Evolutionary conservation across 2,797 vertebrate genomes (phyloP), one percentile per base, ranked within the genome.

Genomic region (Microhierax caerulescens): DNA sequence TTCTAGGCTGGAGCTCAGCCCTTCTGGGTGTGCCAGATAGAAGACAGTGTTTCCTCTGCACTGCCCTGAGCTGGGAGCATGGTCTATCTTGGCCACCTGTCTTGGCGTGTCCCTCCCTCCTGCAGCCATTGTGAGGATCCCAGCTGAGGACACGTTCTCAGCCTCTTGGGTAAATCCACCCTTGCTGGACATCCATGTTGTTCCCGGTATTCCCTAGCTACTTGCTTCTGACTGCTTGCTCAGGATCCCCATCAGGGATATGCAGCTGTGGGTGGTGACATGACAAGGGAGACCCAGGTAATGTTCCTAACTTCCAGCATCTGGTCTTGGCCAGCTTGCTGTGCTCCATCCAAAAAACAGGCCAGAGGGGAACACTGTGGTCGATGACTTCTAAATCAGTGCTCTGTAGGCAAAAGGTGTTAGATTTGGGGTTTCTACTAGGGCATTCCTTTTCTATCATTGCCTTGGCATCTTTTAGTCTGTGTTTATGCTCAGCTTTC

Each of bases 181-280:
- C 30, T 1, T 25, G 48, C 50, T 28, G 59, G 36, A 41, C 36
- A 48, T 11, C 25, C 9, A 2, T 1, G 1, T n/a, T 53, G 47
- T 34, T 56, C 43, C 59, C 36, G 22, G 43, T 21, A 65, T 39
- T 25, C 43, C 24, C 36, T 85, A 25, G 25, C n/a, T 53, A 48
- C 39, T 53, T 34, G 39, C 17, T 51, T 34, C 43, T 43, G 57
- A 16, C 34, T 64, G 19, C 13, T 54, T 2, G 5, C 25, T 48
- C 2, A 5, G 47, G 47, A 43, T 80, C 27, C 60, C 18, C 19
- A 5, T 5, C 2, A 2, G 19, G 15, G 28, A 27, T 73, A 7
- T 11, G 4, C 36, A 57, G 27, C 36, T 13, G 15, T 25, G 14
- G 50, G 43, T 80, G 51, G 36, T 88, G 59, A 48, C 6, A 5